Conservation (phyloP, 2,113 vertebrate genomes). For the Camelus bactrianus region DNA sequence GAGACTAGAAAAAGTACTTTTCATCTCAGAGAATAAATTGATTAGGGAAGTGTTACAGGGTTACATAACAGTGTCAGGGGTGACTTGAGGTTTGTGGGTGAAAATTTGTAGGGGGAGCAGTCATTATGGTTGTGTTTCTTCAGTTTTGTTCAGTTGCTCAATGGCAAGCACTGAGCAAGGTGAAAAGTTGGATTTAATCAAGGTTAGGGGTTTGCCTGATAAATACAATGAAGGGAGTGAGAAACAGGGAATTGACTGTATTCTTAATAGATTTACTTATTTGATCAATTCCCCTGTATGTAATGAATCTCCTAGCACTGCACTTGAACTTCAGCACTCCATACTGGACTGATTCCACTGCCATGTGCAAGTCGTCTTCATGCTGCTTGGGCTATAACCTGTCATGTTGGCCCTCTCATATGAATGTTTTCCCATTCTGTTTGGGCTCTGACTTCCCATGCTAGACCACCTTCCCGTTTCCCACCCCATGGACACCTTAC, state of each 20-base stretch:
- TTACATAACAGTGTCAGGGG: not conserved
- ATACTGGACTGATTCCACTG: not conserved
- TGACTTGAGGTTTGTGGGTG: constrained; percentile 24
- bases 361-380: not conserved
- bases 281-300: not conserved
- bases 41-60: not conserved
- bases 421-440: not conserved
- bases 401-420: not conserved
- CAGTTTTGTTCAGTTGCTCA: not conserved
- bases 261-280: not conserved
- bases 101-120: not conserved
- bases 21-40: constrained; percentile 7
- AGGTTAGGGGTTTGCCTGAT: not conserved
- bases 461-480: not conserved
- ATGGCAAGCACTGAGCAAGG: not conserved
- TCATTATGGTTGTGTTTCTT: not conserved
- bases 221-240: not conserved
- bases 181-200: not conserved
- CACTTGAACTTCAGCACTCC: not conserved
- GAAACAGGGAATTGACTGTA: not conserved
- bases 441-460: not conserved
- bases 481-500: not conserved
- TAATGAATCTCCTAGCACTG: not conserved
- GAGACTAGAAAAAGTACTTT: not conserved
- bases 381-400: not conserved